A percentile compares a stretch with the other conserved stretches of the same genome.
phyloP scores from a whole-genome alignment of 2,113 vertebrate genomes.

The Turdus rufiventris region DNA sequence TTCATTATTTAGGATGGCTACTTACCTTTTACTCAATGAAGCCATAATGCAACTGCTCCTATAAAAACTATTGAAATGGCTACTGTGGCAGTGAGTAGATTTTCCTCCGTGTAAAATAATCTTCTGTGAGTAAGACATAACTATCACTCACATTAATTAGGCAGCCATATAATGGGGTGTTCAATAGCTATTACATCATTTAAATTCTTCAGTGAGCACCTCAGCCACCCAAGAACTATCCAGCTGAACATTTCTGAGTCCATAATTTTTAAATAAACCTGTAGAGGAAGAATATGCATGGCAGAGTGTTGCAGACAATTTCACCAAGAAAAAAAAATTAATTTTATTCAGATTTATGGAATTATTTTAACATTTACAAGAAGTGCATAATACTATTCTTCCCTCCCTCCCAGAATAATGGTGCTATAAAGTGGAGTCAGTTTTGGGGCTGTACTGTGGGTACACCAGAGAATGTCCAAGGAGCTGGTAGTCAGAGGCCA shows the following conservation, averaged over 20 bases:
- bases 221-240: constrained; percentile 53
- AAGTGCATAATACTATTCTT: not conserved
- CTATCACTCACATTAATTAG: constrained; percentile 75
- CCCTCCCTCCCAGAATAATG: not conserved
- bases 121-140: constrained; percentile 51
- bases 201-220: constrained; percentile 62
- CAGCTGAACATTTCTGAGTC: constrained; percentile 48
- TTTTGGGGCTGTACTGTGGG: not conserved
- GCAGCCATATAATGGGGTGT: constrained; percentile 66
- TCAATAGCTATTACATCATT: constrained; percentile 65
- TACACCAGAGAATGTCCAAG: not conserved
- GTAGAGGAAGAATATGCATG: not conserved
- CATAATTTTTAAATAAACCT: constrained; percentile 64
- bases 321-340: not conserved
- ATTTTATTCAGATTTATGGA: constrained; percentile 8
- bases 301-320: not conserved
- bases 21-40: constrained; percentile 66
- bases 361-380: not conserved
- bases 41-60: constrained; percentile 53
- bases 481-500: not conserved
- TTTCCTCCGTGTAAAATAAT: constrained; percentile 66
- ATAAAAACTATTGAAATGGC: constrained; percentile 63
- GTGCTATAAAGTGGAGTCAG: not conserved
- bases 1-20: constrained; percentile 64
- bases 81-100: constrained; percentile 58